Evolutionary conservation across 2,888 invertebrate species (phyloP).

Genomic region (Pecten maximus): DNA sequence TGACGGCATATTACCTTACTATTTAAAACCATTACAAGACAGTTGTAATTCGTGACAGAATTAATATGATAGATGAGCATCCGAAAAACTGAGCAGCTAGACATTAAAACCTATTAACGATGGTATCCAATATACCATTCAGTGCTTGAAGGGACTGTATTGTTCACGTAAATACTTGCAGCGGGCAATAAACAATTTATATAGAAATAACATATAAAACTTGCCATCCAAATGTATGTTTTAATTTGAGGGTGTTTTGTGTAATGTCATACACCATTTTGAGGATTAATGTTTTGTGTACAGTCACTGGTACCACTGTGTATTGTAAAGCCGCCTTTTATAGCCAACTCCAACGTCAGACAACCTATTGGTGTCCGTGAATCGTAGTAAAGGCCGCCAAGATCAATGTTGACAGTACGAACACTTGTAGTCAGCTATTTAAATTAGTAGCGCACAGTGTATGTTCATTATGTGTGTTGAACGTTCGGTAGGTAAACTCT

Average conservation of each 20-base stretch:
- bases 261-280: not conserved
- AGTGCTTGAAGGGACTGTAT: not conserved
- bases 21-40: too few relatives aligned
- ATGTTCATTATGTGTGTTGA: slow-evolving; percentile 14
- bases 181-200: not conserved
- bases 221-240: not conserved
- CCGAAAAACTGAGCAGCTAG: not conserved
- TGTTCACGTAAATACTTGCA: not conserved
- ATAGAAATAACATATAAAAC: not conserved
- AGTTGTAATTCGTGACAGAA: not conserved
- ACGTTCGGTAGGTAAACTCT: not conserved
- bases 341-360: not conserved
- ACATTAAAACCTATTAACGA: slow-evolving; percentile 17
- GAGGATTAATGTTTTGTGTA: not conserved
- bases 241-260: not conserved
- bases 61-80: not conserved
- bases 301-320: not conserved
- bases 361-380: slow-evolving; percentile 8
- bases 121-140: not conserved
- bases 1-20: not conserved
- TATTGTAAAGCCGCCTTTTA: not conserved
- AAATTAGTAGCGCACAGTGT: slow-evolving; percentile 15
- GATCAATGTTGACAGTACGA: slow-evolving; percentile 2
- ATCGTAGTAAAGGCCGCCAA: slow-evolving; percentile 1
- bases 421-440: slow-evolving; percentile 25